Percentiles rank a stretch among this genome's conserved stretches.
These are phyloP conservation scores for Cyprinodon diabolis DNA, from an alignment of 2,797 vertebrate species.

Conservation along the genomic window DNA sequence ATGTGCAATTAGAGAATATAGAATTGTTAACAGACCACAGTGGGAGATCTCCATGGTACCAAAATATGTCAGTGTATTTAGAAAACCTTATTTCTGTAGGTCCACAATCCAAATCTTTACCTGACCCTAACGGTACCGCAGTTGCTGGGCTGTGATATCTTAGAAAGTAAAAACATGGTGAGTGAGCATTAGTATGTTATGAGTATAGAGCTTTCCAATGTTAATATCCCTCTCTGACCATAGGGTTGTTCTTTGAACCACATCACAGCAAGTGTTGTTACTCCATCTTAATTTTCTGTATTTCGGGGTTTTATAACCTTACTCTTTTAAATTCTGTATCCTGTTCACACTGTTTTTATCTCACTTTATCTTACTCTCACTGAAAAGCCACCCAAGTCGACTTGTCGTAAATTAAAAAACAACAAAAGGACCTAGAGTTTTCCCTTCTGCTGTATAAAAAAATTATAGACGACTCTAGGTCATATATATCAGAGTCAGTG, in stretches of 20 bases:
- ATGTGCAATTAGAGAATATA: neutral
- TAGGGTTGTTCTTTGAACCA: neutral
- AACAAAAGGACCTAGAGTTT: conserved; percentile 34
- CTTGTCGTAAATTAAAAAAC: conserved; percentile 36
- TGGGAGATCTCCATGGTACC: neutral
- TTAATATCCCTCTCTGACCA: neutral
- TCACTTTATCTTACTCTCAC: neutral
- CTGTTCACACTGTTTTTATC: neutral
- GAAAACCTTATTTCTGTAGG: neutral
- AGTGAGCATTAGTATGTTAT: neutral
- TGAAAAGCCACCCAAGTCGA: conserved; percentile 46
- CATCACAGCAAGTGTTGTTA: conserved; percentile 4
- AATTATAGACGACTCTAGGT: conserved; percentile 37
- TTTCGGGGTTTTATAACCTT: neutral
- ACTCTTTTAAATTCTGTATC: neutral
- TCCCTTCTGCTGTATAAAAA: conserved; percentile 37
- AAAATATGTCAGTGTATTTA: neutral
- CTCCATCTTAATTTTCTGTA: neutral
- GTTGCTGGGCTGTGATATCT: neutral
- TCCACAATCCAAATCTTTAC: conserved; percentile 4
- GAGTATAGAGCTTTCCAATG: neutral
- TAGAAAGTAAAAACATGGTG: conserved; percentile 7
- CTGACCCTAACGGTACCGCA: neutral
- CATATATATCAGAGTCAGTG: conserved; percentile 29
- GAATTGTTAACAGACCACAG: neutral